A percentile compares a stretch with the other conserved stretches of the same genome.
Conservation (phyloP, 1,140 invertebrate genomes). For the Brachionus calyciflorus region DNA sequence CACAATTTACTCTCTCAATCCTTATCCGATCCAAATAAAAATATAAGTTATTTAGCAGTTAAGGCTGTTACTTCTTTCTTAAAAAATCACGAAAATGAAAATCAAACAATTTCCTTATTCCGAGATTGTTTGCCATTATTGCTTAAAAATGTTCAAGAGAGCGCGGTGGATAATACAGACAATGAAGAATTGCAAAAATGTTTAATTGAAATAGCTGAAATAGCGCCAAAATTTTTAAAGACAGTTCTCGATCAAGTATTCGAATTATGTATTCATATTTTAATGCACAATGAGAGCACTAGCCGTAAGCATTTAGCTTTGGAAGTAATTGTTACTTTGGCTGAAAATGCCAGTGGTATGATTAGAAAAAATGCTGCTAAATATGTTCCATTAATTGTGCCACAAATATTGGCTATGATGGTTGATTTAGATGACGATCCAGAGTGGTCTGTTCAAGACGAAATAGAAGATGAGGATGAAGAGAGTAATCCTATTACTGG, state of each 20-base stretch:
- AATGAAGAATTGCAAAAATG: constrained; percentile 86
- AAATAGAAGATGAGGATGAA: constrained; percentile 70
- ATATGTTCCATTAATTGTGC: constrained; percentile 72
- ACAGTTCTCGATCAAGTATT: constrained; percentile 81
- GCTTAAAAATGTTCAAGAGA: constrained; percentile 29
- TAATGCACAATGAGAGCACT: constrained; percentile 15
- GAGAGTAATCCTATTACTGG: constrained; percentile 70
- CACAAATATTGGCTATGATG: constrained; percentile 88
- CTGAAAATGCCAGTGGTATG: constrained; percentile 91
- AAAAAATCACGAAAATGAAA: constrained; percentile 44
- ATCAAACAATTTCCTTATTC: constrained; percentile 9
- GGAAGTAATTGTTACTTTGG: constrained; percentile 87
- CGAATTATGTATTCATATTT: constrained; percentile 69
- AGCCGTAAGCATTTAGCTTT: constrained; percentile 74
- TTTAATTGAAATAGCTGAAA: constrained; percentile 87
- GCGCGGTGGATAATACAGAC: constrained; percentile 60
- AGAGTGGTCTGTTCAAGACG: constrained; percentile 74
- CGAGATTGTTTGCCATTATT: constrained; percentile 46
- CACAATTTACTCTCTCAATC: constrained; percentile 86
- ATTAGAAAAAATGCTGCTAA: constrained; percentile 79
- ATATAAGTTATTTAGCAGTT: constrained; percentile 51
- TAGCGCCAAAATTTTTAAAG: constrained; percentile 83
- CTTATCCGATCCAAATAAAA: constrained; percentile 69
- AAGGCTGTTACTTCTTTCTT: constrained; percentile 39
- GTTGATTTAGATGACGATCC: constrained; percentile 89